Base-by-base conservation (phyloP, 2,113 vertebrate genomes). In the Etheostoma cragini region DNA sequence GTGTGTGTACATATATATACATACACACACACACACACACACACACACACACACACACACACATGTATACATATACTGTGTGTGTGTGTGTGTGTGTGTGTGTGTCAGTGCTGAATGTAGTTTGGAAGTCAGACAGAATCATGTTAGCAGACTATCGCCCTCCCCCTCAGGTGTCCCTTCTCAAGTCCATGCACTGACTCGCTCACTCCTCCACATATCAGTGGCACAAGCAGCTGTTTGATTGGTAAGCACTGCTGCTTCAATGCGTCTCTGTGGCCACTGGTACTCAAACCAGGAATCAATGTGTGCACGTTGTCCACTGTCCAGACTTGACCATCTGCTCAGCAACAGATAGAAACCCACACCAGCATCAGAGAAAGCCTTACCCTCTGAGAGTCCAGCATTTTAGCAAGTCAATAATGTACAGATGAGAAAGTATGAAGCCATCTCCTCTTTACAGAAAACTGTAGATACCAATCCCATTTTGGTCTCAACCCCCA, bases 151-250 rank as follows among this genome's bases (percentile, higher is more conserved):
- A 78, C 63, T 3, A 26, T 66, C 65, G 70, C 77, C 56, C 67
- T 60, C n/a, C 50, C 71, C 81, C 76, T 61, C 66, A 53, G 66
- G 76, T 50, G 0, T 74, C 50, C 21, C 71, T 61, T 74, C 47
- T 75, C 52, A 42, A 15, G 67, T 56, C 60, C 76, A 52, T 50
- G 24, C 57, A 8, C 76, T 45, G 47, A 74, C 88, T 74, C 6
- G 30, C 81, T 65, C 26, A 5, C 69, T 50, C 57, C 73, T 50
- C 35, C 17, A 26, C 75, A 52, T 75, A 80, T 83, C 72, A 67
- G 33, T 80, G 69, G 72, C 83, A 74, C 38, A 2, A 60, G 72
- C 84, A 83, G 86, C 82, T 89, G 76, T 81, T 79, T 74, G 56
- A 71, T 53, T 79, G 67, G 58, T 71, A 56, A 61, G 66, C 75